Percentiles rank a stretch among this genome's conserved stretches.
These are phyloP conservation scores for Montipora foliosa DNA, from an alignment of 64 coral and sea anemone species.

Conservation along the genomic window DNA sequence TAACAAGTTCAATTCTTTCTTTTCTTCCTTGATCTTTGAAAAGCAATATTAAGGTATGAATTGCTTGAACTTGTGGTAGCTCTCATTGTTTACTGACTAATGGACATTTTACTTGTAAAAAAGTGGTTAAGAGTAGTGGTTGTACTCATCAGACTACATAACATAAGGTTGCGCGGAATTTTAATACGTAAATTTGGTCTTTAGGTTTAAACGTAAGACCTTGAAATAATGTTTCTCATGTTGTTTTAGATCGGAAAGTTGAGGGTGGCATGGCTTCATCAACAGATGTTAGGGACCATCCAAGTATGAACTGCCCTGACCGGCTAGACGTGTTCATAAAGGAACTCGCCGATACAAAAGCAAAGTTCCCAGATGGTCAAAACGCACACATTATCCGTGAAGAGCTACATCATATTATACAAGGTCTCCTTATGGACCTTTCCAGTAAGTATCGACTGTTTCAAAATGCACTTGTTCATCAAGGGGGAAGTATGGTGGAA, in stretches of 20 bases:
- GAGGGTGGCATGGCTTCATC: conserved; percentile 6
- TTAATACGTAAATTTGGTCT: too few species aligned
- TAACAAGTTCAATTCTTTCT: too few species aligned
- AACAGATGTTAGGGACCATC: neutral
- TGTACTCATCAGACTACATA: too few species aligned
- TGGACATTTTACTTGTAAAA: too few species aligned
- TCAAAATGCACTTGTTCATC: conserved; percentile 27
- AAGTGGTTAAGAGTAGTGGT: too few species aligned
- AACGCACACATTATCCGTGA: conserved; percentile 40
- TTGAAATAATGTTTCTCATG: too few species aligned
- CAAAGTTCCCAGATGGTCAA: conserved; percentile 51
- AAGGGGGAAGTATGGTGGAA: conserved; percentile 66
- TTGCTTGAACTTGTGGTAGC: too few species aligned
- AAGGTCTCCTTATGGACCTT: conserved; percentile 25
- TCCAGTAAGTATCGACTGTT: conserved; percentile 64
- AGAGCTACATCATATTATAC: conserved; percentile 39
- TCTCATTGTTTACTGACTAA: neutral
- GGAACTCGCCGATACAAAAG: conserved; percentile 58
- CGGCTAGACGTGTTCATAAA: conserved; percentile 25
- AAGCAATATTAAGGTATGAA: too few species aligned
- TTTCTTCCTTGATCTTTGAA: too few species aligned
- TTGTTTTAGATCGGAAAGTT: too few species aligned
- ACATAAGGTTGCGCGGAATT: too few species aligned
- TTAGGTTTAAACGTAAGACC: too few species aligned
- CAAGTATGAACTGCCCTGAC: neutral